phyloP scores from a whole-genome alignment of 2,113 vertebrate genomes.

The Euleptes europaea region DNA sequence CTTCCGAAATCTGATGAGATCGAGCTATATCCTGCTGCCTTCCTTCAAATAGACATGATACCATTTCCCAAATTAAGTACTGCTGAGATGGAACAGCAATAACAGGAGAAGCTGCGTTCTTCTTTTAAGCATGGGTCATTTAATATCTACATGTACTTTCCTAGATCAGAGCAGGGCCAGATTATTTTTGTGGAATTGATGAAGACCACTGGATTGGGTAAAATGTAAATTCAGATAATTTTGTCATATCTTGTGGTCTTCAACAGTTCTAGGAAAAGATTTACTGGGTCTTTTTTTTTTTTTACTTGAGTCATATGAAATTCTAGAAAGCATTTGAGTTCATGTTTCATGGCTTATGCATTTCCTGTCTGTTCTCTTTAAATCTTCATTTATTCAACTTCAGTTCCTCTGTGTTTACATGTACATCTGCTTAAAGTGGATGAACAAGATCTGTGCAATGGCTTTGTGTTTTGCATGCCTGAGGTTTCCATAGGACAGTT shows the following conservation, averaged over 20 bases:
- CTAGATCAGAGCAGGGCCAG: too few relatives aligned
- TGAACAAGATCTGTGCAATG: constrained; percentile 23
- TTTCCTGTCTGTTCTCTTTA: not conserved
- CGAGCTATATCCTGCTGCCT: too few relatives aligned
- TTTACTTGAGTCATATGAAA: not conserved
- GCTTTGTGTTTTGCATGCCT: not conserved
- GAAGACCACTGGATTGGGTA: not conserved
- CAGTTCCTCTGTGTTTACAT: not conserved
- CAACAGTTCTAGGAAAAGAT: not conserved
- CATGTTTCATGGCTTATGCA: not conserved
- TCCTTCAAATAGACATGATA: too few relatives aligned
- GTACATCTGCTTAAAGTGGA: constrained; percentile 21
- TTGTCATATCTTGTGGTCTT: not conserved
- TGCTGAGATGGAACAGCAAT: too few relatives aligned
- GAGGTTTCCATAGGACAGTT: constrained; percentile 31
- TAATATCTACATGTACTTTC: too few relatives aligned
- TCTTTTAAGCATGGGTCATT: too few relatives aligned
- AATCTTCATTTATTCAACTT: not conserved
- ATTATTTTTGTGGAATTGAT: not conserved
- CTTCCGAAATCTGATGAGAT: too few relatives aligned
- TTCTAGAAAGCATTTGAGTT: not conserved
- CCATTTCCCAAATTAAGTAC: too few relatives aligned
- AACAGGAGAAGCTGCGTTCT: too few relatives aligned
- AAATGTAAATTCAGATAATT: not conserved
- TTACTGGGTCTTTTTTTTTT: too few relatives aligned